These are phyloP conservation scores for Pseudopipra pipra DNA, from an alignment of 2,113 vertebrate species.

Conservation along the genomic window DNA sequence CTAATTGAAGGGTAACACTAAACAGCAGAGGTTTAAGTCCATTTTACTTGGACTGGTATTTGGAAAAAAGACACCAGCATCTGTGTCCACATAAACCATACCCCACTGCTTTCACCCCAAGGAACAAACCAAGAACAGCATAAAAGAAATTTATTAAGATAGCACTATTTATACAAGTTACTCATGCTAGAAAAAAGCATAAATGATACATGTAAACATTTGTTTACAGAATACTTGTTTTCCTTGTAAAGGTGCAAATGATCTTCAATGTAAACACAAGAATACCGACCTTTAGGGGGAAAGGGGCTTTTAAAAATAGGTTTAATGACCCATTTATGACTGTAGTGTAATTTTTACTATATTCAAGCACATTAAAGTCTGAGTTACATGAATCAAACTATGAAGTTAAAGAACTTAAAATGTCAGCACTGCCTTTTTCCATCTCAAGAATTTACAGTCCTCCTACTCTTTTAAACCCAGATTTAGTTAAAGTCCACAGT, in stretches of 20 bases:
- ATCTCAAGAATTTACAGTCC: slow-evolving; percentile 34
- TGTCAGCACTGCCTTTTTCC: slow-evolving; percentile 22
- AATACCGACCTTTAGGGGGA: slow-evolving; percentile 56
- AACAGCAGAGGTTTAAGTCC: background rate
- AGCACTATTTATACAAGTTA: slow-evolving; percentile 83
- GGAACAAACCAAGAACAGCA: slow-evolving; percentile 39
- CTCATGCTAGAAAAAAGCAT: slow-evolving; percentile 88
- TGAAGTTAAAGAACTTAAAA: slow-evolving; percentile 31
- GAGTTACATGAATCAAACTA: slow-evolving; percentile 43
- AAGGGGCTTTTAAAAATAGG: slow-evolving; percentile 49
- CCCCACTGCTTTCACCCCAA: background rate
- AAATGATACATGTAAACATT: slow-evolving; percentile 82
- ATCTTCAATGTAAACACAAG: slow-evolving; percentile 81
- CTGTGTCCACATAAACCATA: background rate
- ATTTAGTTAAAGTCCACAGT: slow-evolving; percentile 35
- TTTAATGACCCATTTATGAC: slow-evolving; percentile 54
- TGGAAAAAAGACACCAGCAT: background rate
- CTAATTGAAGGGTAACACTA: background rate
- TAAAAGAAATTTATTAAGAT: slow-evolving; percentile 73
- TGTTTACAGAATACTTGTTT: slow-evolving; percentile 81
- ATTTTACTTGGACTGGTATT: background rate
- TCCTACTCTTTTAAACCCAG: slow-evolving; percentile 33
- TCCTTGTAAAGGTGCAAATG: slow-evolving; percentile 83
- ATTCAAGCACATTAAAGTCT: slow-evolving; percentile 59
- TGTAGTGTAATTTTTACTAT: slow-evolving; percentile 50